phyloP scores from a whole-genome alignment of 2,797 vertebrate genomes.

The Lepilemur ruficaudatus region DNA sequence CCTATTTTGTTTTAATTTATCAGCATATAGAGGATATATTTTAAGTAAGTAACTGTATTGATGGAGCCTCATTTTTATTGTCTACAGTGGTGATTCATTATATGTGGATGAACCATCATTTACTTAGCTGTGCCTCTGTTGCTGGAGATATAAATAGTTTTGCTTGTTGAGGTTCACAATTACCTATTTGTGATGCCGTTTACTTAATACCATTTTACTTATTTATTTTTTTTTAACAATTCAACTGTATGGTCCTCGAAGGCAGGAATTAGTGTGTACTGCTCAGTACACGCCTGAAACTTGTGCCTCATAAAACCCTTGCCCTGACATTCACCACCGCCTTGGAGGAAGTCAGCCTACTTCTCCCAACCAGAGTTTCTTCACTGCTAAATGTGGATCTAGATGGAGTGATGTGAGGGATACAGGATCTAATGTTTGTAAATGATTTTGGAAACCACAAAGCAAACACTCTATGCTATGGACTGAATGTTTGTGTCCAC shows the following conservation, averaged over 20 bases:
- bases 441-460: background rate
- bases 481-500: no score
- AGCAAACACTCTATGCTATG: background rate
- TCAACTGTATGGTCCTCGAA: background rate
- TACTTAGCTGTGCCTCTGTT: background rate
- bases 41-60: constrained; percentile 15
- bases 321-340: rapidly evolving
- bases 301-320: background rate
- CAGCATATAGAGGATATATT: background rate
- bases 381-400: background rate
- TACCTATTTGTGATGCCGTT: background rate
- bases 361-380: background rate
- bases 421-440: background rate
- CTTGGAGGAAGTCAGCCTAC: background rate
- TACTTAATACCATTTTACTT: background rate
- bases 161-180: background rate
- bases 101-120: background rate
- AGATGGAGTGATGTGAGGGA: no score
- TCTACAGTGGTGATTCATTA: background rate
- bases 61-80: background rate
- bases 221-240: background rate
- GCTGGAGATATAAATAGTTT: background rate
- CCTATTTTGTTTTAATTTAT: constrained; percentile 20
- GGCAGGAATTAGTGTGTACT: background rate
- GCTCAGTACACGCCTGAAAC: background rate